Evolutionary conservation across 2,888 invertebrate species (phyloP), one percentile per base, ranked within the genome.

Genomic region (Psococerastis gibbosa): DNA sequence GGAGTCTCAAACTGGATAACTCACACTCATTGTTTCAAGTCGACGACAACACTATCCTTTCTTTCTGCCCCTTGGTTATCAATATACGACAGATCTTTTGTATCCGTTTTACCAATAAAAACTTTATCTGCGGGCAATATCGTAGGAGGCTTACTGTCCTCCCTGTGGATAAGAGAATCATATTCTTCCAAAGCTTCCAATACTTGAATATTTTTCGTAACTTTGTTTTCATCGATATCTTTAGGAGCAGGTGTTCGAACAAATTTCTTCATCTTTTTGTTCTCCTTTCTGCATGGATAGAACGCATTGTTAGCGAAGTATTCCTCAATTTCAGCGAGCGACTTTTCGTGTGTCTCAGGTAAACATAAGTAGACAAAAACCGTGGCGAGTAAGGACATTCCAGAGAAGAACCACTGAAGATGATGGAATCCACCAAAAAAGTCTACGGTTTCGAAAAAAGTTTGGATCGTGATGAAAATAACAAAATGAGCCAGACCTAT

Each of bases 391-490:
- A 50, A 16, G 27, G 48, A 45, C 42, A 50, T 45, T 3, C 27
- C 35, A 3, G 48, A 48, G 27, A 46, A 49, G 34, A 49, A 47
- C 48, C 48, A 49, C 42, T 49, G 49, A n/a, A 47, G 16, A 5
- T 41, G 17, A 8, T 23, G 45, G 15, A 43, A 58, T 2, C 69
- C 70, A 49, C 59, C 55, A 22, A 62, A 54, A 3, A 56, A 44
- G 6, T 53, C 52, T 11, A 55, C 49, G 42, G 64, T 31, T 6
- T 23, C 33, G 4, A 47, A 46, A 53, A 69, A 72, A 45, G 62
- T 62, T 51, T 71, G 70, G 1, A 73, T 62, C 1, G 71, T 65
- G 1, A 62, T 58, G 52, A 72, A 73, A 70, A 73, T 70, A 2
- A 71, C 56, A 20, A 70, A 49, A 52, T 71, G 70, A 1, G 70